Percentiles rank a stretch among this genome's conserved stretches.
These are phyloP conservation scores for Fragum whitleyi DNA, from an alignment of 2,888 invertebrate species.

Conservation along the genomic window DNA sequence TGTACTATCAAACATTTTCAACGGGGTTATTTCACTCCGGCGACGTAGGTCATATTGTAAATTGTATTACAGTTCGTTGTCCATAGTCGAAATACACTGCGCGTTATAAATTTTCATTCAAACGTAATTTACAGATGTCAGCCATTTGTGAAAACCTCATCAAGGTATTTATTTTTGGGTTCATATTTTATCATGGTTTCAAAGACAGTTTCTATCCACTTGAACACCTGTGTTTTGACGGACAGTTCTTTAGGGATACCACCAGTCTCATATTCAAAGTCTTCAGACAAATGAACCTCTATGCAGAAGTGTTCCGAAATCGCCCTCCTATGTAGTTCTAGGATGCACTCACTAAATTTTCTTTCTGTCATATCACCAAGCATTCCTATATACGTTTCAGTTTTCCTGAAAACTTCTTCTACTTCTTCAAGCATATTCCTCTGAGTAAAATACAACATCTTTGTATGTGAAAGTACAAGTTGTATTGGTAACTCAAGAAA, in stretches of 20 bases:
- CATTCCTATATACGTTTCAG: neutral
- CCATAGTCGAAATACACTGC: too few relatives aligned
- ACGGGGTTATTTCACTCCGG: too few relatives aligned
- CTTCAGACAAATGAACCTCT: neutral
- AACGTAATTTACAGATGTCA: too few relatives aligned
- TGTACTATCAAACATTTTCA: too few relatives aligned
- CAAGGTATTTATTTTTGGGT: constrained; percentile 37
- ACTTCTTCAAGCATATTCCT: neutral
- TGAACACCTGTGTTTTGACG: constrained; percentile 14
- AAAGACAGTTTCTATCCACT: constrained; percentile 33
- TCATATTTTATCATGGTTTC: constrained; percentile 41
- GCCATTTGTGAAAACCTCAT: constrained; percentile 14
- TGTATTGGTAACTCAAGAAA: neutral
- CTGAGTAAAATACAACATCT: neutral
- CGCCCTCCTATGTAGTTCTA: neutral
- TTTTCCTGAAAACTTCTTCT: neutral
- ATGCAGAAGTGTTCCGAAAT: neutral
- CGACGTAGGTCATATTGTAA: too few relatives aligned
- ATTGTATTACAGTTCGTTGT: too few relatives aligned
- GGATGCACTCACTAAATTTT: neutral
- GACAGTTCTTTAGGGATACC: neutral
- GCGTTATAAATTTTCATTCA: too few relatives aligned
- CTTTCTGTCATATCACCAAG: neutral
- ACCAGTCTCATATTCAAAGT: neutral
- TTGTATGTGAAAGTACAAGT: neutral